Evolutionary conservation across 2,888 invertebrate genomes (phyloP).

Genomic region (Torymus aiolomorphi): DNA sequence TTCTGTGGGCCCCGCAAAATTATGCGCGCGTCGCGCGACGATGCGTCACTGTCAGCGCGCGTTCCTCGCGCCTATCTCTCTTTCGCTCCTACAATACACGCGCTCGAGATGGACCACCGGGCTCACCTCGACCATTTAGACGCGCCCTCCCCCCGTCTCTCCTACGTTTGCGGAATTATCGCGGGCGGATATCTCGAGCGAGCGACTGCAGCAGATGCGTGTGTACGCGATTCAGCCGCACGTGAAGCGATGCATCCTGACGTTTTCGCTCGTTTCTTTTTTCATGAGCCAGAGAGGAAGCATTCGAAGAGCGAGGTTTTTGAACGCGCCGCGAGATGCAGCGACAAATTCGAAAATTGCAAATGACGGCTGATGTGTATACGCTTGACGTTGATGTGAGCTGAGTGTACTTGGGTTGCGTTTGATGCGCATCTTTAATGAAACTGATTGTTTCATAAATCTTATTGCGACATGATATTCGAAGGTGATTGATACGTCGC

Average conservation of each 20-base stretch:
- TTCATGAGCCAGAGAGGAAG: not conserved
- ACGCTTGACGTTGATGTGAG: not conserved
- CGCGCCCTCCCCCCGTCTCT: not conserved
- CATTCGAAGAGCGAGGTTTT: no score
- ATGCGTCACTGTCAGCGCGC: slow-evolving; percentile 63
- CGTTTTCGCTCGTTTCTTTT: slow-evolving; percentile 38
- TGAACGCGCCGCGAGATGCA: not conserved
- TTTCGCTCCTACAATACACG: not conserved
- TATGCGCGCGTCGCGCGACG: slow-evolving; percentile 38
- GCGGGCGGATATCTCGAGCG: slow-evolving; percentile 28
- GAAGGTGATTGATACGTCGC: no score
- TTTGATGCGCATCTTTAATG: no score
- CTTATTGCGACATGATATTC: no score
- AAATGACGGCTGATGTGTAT: not conserved
- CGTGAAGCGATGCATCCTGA: slow-evolving; percentile 14
- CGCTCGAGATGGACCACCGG: slow-evolving; percentile 48
- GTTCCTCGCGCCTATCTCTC: not conserved
- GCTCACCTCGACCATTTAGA: slow-evolving; percentile 3
- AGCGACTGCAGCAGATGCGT: not conserved
- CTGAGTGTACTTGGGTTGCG: not conserved
- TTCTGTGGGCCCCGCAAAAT: slow-evolving; percentile 11
- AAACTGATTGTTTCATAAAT: no score
- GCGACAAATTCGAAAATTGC: slow-evolving; percentile 40
- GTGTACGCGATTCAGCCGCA: not conserved
- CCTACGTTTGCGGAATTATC: slow-evolving; percentile 40